Conservation (phyloP, 2,888 invertebrate genomes). For the Pachymerium ferrugineum region DNA sequence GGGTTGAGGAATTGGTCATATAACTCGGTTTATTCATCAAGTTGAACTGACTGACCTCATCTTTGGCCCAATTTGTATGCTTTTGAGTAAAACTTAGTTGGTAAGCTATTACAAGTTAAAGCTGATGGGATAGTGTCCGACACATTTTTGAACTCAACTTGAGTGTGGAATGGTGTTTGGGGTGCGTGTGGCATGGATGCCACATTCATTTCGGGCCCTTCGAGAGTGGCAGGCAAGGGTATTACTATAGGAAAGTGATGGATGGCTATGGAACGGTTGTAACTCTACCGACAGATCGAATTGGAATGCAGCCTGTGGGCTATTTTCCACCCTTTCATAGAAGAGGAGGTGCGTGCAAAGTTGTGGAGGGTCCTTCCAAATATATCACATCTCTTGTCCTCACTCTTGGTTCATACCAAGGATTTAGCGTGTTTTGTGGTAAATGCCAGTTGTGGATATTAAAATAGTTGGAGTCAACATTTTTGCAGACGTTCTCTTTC, state of each 20-base stretch:
- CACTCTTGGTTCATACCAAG: background rate
- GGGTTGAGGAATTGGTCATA: no score
- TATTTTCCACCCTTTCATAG: slow-evolving; percentile 25
- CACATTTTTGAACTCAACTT: slow-evolving; percentile 17
- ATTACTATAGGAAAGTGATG: slow-evolving; percentile 22
- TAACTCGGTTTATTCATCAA: no score
- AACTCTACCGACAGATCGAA: slow-evolving; percentile 27
- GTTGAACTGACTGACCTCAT: no score
- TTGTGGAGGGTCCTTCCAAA: slow-evolving; percentile 24
- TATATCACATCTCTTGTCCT: background rate
- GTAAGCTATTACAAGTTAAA: slow-evolving; percentile 10
- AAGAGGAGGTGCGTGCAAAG: slow-evolving; percentile 22
- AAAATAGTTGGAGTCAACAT: background rate
- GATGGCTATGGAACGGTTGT: slow-evolving; percentile 24
- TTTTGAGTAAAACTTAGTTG: no score
- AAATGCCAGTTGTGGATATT: background rate
- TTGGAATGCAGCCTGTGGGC: slow-evolving; percentile 27
- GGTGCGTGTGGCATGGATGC: slow-evolving; percentile 14
- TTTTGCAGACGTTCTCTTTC: background rate
- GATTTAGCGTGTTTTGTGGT: background rate
- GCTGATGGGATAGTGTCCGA: background rate
- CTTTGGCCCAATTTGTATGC: no score
- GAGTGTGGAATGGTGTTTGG: slow-evolving; percentile 23
- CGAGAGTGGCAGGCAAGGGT: slow-evolving; percentile 24
- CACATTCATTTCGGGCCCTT: slow-evolving; percentile 22